Percentiles rank a stretch among this genome's conserved stretches.
Conservation (phyloP, 2,888 invertebrate species). For the Steinernema scapterisci region DNA sequence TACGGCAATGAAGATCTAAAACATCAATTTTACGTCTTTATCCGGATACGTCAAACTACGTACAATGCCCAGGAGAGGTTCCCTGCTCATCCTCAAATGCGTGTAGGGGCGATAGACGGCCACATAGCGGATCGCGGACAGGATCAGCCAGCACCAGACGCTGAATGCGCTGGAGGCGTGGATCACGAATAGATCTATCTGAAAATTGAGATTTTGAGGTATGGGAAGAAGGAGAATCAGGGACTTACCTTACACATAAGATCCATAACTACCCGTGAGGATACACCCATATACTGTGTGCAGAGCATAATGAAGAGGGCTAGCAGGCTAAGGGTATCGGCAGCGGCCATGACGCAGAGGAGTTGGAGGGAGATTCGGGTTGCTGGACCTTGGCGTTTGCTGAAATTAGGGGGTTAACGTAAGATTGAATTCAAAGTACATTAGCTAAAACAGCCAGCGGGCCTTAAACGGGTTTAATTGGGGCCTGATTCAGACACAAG, state of each 20-base stretch:
- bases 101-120: conserved; percentile 63
- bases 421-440: no score
- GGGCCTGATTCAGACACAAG: no score
- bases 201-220: conserved; percentile 36
- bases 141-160: conserved; percentile 65
- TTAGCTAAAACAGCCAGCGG: no score
- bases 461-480: no score
- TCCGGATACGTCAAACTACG: conserved; percentile 17
- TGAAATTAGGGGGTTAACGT: no score
- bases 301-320: conserved; percentile 53
- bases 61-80: conserved; percentile 60
- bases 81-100: conserved; percentile 56
- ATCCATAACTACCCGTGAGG: conserved; percentile 46
- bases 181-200: conserved; percentile 61
- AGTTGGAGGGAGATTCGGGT: conserved; percentile 59
- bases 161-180: conserved; percentile 62
- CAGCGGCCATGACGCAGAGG: conserved; percentile 59
- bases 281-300: conserved; percentile 51
- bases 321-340: conserved; percentile 57
- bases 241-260: conserved; percentile 58
- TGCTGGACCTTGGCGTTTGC: conserved; percentile 45
- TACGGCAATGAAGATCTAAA: conserved; percentile 51
- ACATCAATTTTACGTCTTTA: background rate
- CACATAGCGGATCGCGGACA: conserved; percentile 59
- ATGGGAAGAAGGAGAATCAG: background rate